Evolutionary conservation across 2,888 invertebrate genomes (phyloP), one percentile per base, ranked within the genome.

Genomic region (Fragum sueziense): DNA sequence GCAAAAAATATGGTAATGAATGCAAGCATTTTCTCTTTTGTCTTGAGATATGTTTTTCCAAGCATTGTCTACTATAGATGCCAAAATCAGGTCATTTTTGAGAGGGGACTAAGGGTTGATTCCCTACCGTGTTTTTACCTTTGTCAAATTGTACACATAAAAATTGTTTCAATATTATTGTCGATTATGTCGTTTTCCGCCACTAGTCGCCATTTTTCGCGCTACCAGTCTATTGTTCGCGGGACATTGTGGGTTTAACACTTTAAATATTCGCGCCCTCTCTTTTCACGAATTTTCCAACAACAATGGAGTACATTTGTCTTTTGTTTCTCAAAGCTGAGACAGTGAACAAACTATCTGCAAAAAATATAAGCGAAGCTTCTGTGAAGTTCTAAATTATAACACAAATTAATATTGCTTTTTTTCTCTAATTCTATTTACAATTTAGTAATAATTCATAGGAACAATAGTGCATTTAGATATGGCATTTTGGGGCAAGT

Each of bases 111-210:
- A 61, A 61, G 61, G 61, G 61, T 61, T 33, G 31, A 61, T 61
- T 11, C 33, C 31, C 27, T 33, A 20, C n/a, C n/a, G 65, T 65
- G 65, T n/a, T 65, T 27, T 29, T 20, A 65, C 65, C 41, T 52
- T 69, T 52, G 52, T 71, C 25, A 29, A 72, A 71, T 74, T 67
- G 65, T 72, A 79, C 79, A 79, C 70, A 79, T 68, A 79, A 61
- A 79, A 75, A 70, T 57, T 67, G 62, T 73, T 68, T 65, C 67
- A 59, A 79, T 65, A n/a, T 67, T 34, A 61, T 70, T 68, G 41
- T 34, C 47, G 59, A 75, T 79, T 79, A 79, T 79, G 68, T 59
- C 74, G 74, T 79, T 71, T 79, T 75, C 71, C 74, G 71, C 47
- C 61, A 47, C 57, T 14, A 27, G 33, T 51, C 22, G 34, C 37